Base-by-base conservation (phyloP, 2,113 vertebrate species). In the Cebidichthys violaceus region DNA sequence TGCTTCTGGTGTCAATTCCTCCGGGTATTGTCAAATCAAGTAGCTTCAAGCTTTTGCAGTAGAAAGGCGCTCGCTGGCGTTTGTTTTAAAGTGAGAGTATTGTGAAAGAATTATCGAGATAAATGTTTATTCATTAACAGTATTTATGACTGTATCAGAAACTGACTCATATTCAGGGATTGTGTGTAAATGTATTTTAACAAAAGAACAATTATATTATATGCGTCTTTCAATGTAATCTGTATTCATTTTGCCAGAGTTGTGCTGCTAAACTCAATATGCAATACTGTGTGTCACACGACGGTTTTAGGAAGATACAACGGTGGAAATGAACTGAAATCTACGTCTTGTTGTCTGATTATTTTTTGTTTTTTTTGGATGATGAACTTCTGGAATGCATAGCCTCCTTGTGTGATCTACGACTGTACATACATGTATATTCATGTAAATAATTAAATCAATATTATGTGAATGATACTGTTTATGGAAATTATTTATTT, bases 241-340 rank as follows among this genome's bases (percentile, higher is more conserved):
- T 91, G 87, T 94, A 80, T 81, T 83, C 75, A 84, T 89, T 91
- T 92, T 65, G 90, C 86, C 86, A 92, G 71, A 92, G 83, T 86
- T 90, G 89, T 96, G 94, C 95, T 94, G 94, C 94, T 95, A 91
- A 93, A 93, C 27, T 71, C 85, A 94, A 94, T 95, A 96, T 96
- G 96, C 96, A 96, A 94, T 94, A 94, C 50, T 73, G 72, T 81
- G 75, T 87, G 87, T 88, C 91, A 90, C 90, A 68, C 41, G 41
- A 66, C 89, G 83, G 70, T 82, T 87, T 88, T 70, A 75, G 82
- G 85, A 70, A 83, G 75, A 86, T 41, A 57, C 50, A 84, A 75
- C 60, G 77, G 75, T 77, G 84, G 67, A 80, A 75, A 70, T 79
- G 50, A 77, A 45, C 22, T 83, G 70, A 91, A 84, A 80, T 82